Conservation (phyloP, 2,888 invertebrate species). For the Cephus rjabovi region DNA sequence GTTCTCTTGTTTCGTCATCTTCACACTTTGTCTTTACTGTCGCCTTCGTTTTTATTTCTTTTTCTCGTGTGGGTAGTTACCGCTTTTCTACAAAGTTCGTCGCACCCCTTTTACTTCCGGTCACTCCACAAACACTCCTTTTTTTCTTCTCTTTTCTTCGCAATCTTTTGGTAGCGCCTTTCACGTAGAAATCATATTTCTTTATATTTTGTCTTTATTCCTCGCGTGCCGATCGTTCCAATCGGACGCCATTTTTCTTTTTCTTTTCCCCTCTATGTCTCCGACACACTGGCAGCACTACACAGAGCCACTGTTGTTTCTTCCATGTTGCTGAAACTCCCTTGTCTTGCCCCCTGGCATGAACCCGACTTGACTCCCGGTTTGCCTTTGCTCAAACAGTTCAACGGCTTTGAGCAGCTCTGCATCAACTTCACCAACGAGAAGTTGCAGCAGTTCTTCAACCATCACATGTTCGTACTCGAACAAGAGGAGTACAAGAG, state of each 20-base stretch:
- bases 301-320: not conserved
- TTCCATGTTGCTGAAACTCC: not conserved
- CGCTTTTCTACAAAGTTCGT: not conserved
- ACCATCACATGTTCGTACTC: constrained; percentile 98
- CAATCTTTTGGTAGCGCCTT: no score
- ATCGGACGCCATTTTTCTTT: not conserved
- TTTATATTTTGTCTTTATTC: not conserved
- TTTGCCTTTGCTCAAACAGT: constrained; percentile 69
- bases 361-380: constrained; percentile 4
- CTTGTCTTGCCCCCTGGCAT: constrained; percentile 1
- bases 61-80: not conserved
- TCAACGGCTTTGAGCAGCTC: constrained; percentile 97
- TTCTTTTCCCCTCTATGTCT: not conserved
- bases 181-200: not conserved
- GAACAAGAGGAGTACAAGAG: constrained; percentile 97
- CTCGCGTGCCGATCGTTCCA: not conserved
- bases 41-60: not conserved
- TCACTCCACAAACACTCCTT: not conserved
- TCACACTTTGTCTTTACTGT: not conserved
- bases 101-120: not conserved
- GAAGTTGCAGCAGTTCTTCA: constrained; percentile 98
- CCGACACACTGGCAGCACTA: not conserved
- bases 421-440: constrained; percentile 99
- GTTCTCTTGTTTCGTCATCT: not conserved
- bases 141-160: not conserved